These are phyloP conservation scores for Atrina japonica DNA, from an alignment of 2,888 invertebrate genomes.

Conservation along the genomic window DNA sequence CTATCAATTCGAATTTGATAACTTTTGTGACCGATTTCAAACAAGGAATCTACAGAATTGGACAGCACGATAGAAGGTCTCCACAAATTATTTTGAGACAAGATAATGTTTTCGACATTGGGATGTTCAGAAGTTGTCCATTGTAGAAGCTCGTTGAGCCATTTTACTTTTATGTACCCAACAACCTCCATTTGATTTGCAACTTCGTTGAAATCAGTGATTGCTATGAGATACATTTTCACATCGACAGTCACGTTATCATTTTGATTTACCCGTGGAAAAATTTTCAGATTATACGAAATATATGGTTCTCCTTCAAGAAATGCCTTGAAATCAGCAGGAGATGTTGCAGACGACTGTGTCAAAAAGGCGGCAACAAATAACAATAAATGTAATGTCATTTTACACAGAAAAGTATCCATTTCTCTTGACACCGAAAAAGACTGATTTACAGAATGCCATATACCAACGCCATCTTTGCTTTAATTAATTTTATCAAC, in stretches of 20 bases:
- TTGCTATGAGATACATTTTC: slow-evolving; percentile 38
- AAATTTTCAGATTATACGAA: slow-evolving; percentile 33
- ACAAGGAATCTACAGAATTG: slow-evolving; percentile 47
- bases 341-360: slow-evolving; percentile 12
- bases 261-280: slow-evolving; percentile 26
- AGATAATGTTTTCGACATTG: slow-evolving; percentile 37
- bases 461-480: too few relatives aligned
- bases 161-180: slow-evolving; percentile 26
- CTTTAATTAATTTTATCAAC: too few relatives aligned
- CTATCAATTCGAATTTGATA: slow-evolving; percentile 33
- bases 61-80: slow-evolving; percentile 48
- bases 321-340: slow-evolving; percentile 21
- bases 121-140: slow-evolving; percentile 1
- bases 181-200: slow-evolving; percentile 34
- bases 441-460: too few relatives aligned
- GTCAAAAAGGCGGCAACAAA: too few relatives aligned
- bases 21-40: slow-evolving; percentile 44
- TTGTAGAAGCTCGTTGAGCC: slow-evolving; percentile 25
- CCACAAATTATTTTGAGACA: slow-evolving; percentile 43
- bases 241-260: slow-evolving; percentile 24
- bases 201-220: slow-evolving; percentile 42
- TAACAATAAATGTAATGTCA: too few relatives aligned
- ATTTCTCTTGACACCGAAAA: too few relatives aligned
- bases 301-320: slow-evolving; percentile 9
- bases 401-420: too few relatives aligned